Evolutionary conservation across 2,797 vertebrate genomes (phyloP).

Genomic region (Champsocephalus gunnari): DNA sequence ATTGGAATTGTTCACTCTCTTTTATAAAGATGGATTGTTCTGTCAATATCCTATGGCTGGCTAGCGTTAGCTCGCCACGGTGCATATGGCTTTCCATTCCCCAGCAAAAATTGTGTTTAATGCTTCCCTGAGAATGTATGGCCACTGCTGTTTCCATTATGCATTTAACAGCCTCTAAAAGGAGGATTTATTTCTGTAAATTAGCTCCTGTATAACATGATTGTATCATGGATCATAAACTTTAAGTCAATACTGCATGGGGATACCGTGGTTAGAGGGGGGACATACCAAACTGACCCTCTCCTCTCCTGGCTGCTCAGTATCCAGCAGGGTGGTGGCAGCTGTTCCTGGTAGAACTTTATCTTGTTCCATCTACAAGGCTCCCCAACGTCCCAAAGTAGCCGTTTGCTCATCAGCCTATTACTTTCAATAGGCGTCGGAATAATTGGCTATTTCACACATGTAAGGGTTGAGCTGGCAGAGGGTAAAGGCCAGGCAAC

Average conservation of each 20-base stretch:
- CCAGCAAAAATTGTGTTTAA: constrained; percentile 90
- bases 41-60: constrained; percentile 93
- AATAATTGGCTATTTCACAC: constrained; percentile 99
- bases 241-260: constrained; percentile 93
- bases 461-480: constrained; percentile 94
- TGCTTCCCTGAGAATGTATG: constrained; percentile 91
- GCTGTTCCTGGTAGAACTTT: constrained; percentile 89
- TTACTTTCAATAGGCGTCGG: constrained; percentile 91
- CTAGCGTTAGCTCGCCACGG: constrained; percentile 87
- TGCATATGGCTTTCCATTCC: constrained; percentile 90
- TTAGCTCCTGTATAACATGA: constrained; percentile 92
- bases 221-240: constrained; percentile 95
- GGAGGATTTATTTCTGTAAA: constrained; percentile 94
- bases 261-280: constrained; percentile 82
- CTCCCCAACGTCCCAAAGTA: constrained; percentile 85
- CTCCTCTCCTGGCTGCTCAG: constrained; percentile 35
- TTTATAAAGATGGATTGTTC: constrained; percentile 97
- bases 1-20: constrained; percentile 96
- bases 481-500: constrained; percentile 96
- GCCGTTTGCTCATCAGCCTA: constrained; percentile 95
- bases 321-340: constrained; percentile 73
- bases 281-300: constrained; percentile 74
- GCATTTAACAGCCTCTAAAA: constrained; percentile 97
- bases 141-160: constrained; percentile 90
- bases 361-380: constrained; percentile 85